phyloP scores from a whole-genome alignment of 2,113 vertebrate genomes.

The Taurulus bubalis region DNA sequence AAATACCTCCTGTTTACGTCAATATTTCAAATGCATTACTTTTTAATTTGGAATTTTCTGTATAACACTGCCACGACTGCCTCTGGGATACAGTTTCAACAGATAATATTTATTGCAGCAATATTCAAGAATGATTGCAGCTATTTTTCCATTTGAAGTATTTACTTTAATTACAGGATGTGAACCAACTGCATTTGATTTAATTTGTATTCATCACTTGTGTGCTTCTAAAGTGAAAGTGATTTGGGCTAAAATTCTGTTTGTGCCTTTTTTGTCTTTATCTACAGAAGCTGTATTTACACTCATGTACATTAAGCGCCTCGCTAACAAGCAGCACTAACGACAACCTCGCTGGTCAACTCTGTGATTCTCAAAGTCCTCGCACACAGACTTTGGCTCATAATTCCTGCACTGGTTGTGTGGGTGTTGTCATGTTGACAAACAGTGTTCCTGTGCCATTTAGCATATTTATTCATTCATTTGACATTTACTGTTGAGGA shows the following conservation, averaged over 20 bases:
- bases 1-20: not conserved
- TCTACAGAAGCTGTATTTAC: not conserved
- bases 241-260: not conserved
- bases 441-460: conserved; percentile 57
- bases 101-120: not conserved
- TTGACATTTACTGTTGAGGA: conserved; percentile 72
- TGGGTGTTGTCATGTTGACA: conserved; percentile 69
- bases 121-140: not conserved
- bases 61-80: not conserved
- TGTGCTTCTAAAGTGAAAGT: not conserved
- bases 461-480: conserved; percentile 68
- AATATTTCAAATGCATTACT: not conserved
- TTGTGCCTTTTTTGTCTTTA: not conserved
- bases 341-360: conserved; percentile 33
- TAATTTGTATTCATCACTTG: not conserved
- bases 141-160: no score
- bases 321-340: not conserved
- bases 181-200: not conserved
- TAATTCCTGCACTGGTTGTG: conserved; percentile 36
- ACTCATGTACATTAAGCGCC: not conserved
- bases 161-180: not conserved
- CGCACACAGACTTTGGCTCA: conserved; percentile 19
- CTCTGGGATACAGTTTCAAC: not conserved
- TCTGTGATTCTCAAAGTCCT: conserved; percentile 1
- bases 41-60: not conserved